phyloP scores from a whole-genome alignment of 2,113 vertebrate genomes.

The Bubalus kerabau region DNA sequence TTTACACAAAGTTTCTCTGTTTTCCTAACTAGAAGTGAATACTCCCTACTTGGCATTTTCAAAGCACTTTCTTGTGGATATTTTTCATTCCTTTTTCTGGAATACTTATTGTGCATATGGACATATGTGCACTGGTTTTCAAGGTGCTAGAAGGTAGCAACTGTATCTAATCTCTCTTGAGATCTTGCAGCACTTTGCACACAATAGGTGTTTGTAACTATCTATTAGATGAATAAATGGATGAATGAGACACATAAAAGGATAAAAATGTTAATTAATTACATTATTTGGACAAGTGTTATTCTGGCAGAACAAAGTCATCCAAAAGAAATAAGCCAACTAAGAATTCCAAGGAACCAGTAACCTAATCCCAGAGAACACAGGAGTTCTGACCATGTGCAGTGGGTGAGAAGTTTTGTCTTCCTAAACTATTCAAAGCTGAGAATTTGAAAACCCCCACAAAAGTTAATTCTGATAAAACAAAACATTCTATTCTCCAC shows the following conservation, averaged over 20 bases:
- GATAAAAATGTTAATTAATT: background rate
- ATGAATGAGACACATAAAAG: background rate
- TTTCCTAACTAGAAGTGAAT: slow-evolving; percentile 11
- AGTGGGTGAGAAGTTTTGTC: background rate
- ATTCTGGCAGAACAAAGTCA: background rate
- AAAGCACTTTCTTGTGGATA: background rate
- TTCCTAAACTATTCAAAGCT: slow-evolving; percentile 13
- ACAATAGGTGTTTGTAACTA: background rate
- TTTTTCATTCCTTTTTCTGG: background rate
- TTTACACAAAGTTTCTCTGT: background rate
- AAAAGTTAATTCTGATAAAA: slow-evolving; percentile 49
- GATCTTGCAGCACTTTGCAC: background rate
- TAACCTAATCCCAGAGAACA: background rate
- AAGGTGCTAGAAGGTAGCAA: background rate
- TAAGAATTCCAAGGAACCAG: background rate
- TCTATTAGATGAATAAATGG: background rate
- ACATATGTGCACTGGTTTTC: background rate
- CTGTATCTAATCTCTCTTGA: background rate
- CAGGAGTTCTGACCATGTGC: background rate
- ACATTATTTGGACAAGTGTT: background rate
- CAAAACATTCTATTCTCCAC: slow-evolving; percentile 46
- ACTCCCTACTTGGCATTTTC: background rate
- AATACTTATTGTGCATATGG: background rate
- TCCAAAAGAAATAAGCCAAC: background rate
- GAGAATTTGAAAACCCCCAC: slow-evolving; percentile 24